Conservation (phyloP, 2,113 vertebrate species). For the Hydropotes inermis region DNA sequence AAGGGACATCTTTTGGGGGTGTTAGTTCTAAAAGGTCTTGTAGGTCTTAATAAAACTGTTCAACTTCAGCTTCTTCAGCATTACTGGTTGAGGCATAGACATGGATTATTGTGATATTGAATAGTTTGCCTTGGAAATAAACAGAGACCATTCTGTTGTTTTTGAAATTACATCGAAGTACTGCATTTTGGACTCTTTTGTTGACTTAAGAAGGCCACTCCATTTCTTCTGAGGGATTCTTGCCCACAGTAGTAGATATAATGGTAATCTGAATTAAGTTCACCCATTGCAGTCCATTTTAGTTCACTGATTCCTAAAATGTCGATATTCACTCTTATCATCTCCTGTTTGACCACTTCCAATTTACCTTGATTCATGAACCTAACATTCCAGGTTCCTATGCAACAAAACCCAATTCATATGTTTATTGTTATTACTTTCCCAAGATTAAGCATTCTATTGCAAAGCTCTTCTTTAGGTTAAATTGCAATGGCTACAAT, state of each 20-base stretch:
- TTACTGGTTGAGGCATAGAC: not conserved
- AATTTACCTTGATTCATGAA: not conserved
- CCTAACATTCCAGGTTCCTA: not conserved
- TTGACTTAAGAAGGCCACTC: not conserved
- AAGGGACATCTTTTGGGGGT: not conserved
- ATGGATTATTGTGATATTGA: not conserved
- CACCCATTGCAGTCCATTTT: not conserved
- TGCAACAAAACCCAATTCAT: not conserved
- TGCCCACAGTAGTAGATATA: not conserved
- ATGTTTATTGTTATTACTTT: not conserved
- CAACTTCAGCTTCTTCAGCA: not conserved
- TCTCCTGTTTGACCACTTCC: not conserved
- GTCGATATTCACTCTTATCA: not conserved
- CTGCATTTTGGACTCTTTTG: not conserved
- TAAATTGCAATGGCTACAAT: not conserved
- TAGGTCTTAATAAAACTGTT: not conserved
- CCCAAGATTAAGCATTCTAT: not conserved
- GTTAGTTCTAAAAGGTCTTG: not conserved
- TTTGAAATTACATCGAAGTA: not conserved
- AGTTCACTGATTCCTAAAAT: not conserved
- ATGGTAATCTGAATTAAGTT: not conserved
- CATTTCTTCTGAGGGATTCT: not conserved
- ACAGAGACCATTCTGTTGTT: not conserved
- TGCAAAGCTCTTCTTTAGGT: not conserved
- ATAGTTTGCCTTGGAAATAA: not conserved